phyloP scores from a whole-genome alignment of 2,797 vertebrate species.

The Melopsittacus undulatus region DNA sequence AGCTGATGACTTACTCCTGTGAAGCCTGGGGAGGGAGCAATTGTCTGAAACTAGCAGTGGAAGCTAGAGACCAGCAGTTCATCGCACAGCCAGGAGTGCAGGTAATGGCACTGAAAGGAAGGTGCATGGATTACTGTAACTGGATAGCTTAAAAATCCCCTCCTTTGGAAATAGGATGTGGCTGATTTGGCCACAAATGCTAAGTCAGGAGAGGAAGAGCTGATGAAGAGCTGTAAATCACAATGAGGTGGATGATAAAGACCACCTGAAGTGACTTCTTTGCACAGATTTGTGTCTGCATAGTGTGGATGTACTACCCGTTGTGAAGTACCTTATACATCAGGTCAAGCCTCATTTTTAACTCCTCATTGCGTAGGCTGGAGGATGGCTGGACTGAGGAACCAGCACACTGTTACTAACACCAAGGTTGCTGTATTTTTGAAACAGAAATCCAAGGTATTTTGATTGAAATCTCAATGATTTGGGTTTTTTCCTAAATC shows the following conservation, averaged over 20 bases:
- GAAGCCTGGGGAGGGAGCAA: constrained; percentile 83
- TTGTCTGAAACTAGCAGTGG: constrained; percentile 81
- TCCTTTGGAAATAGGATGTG: neutral
- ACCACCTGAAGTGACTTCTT: neutral
- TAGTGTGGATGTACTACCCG: neutral
- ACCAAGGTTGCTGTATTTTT: neutral
- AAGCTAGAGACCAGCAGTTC: constrained; percentile 81
- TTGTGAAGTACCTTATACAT: neutral
- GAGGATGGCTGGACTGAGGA: neutral
- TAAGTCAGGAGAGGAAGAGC: neutral
- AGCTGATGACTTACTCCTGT: constrained; percentile 80
- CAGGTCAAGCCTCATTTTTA: neutral
- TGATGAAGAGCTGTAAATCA: neutral
- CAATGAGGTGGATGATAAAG: neutral
- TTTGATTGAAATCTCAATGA: neutral
- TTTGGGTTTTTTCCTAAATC: neutral
- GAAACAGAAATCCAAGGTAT: neutral
- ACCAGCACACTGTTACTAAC: neutral
- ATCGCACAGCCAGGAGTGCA: constrained; percentile 83
- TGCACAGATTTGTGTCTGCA: accelerated
- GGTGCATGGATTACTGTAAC: neutral
- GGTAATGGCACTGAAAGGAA: constrained; percentile 51
- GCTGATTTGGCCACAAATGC: neutral
- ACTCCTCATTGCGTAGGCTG: accelerated
- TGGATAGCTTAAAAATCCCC: neutral